phyloP scores from a whole-genome alignment of 2,113 vertebrate species.

The Callipepla californica region DNA sequence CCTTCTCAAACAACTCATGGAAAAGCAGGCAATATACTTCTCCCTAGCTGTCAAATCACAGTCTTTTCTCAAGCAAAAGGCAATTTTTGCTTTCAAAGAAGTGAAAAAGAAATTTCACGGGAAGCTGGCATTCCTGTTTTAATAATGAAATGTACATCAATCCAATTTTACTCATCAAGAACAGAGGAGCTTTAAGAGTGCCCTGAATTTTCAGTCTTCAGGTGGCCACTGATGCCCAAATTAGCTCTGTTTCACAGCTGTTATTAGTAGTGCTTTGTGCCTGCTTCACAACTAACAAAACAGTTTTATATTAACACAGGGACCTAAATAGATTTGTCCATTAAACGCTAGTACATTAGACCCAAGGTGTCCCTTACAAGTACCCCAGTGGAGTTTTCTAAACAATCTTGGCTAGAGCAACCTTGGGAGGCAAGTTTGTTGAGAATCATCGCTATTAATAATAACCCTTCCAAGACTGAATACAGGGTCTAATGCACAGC shows the following conservation, averaged over 20 bases:
- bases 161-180: background rate
- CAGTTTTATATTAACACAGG: constrained; percentile 69
- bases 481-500: background rate
- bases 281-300: constrained; percentile 71
- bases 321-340: constrained; percentile 74
- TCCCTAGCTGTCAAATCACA: background rate
- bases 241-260: constrained; percentile 62
- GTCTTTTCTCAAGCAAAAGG: background rate
- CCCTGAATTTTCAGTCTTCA: constrained; percentile 43
- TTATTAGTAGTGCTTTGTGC: constrained; percentile 68
- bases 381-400: constrained; percentile 67
- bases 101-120: background rate
- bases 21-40: background rate
- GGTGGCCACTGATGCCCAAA: constrained; percentile 42
- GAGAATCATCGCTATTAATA: constrained; percentile 47
- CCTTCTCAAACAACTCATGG: constrained; percentile 4
- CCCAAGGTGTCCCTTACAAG: constrained; percentile 70
- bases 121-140: background rate
- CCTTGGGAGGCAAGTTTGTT: constrained; percentile 50
- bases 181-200: background rate
- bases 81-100: constrained; percentile 27
- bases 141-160: constrained; percentile 1
- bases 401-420: constrained; percentile 68
- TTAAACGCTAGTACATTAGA: constrained; percentile 72
- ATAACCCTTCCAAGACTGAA: constrained; percentile 42